Evolutionary conservation across 2,113 vertebrate species (phyloP).

Genomic region (cattle (Bos taurus)): ARS-UCD2.0 NC_037347.1:10956001-10956500

Average conservation of each 20-base stretch:
- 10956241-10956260: constrained; percentile 26
- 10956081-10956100: not conserved
- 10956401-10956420: constrained; percentile 61
- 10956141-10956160: not conserved
- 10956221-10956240: constrained; percentile 35
- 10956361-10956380: constrained; percentile 14
- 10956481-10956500: constrained; percentile 39
- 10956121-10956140: not conserved
- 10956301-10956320: constrained; percentile 53
- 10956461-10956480: constrained; percentile 62
- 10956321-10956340: constrained; percentile 23
- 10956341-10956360: constrained; percentile 29
- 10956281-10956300: constrained; percentile 55
- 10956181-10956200: not conserved
- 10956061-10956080: not conserved
- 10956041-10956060: not conserved
- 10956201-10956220: not conserved
- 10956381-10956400: constrained; percentile 64
- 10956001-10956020: not conserved
- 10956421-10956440: constrained; percentile 50
- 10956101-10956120: not conserved
- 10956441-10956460: constrained; percentile 63
- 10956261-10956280: constrained; percentile 31
- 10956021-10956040: not conserved
- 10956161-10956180: not conserved